These are phyloP conservation scores for Pristionchus maxplancki DNA, from an alignment of 2,888 invertebrate species.

Conservation along the genomic window DNA sequence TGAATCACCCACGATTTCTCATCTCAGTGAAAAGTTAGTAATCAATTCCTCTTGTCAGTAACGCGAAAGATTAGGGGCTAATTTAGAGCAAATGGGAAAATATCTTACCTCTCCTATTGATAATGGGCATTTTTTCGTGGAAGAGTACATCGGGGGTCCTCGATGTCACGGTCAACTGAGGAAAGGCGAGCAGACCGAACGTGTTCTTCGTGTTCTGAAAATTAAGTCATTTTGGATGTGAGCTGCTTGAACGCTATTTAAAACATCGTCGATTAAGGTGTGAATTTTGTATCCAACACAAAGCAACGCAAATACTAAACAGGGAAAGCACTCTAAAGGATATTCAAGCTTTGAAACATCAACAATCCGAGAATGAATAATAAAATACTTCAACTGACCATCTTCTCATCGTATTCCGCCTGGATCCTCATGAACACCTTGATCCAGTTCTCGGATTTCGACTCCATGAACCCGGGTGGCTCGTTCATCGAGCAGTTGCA, in stretches of 20 bases:
- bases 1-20: no score
- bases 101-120: conserved; percentile 66
- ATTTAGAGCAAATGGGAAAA: no score
- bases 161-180: conserved; percentile 75
- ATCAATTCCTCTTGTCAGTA: no score
- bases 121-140: conserved; percentile 64
- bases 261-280: no score
- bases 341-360: neutral
- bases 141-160: conserved; percentile 73
- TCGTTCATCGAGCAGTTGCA: conserved; percentile 68
- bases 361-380: neutral
- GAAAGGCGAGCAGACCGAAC: conserved; percentile 72
- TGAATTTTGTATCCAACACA: no score
- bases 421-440: conserved; percentile 59
- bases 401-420: conserved; percentile 56
- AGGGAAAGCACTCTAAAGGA: neutral
- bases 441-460: conserved; percentile 67
- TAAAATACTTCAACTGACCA: neutral
- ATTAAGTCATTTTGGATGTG: no score
- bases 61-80: no score
- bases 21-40: no score
- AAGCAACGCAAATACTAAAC: neutral
- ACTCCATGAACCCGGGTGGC: conserved; percentile 67
- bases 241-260: no score
- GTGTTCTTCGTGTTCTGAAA: conserved; percentile 58